Conservation (phyloP, 2,797 vertebrate species). For the Melanotaenia trifasciata region DNA sequence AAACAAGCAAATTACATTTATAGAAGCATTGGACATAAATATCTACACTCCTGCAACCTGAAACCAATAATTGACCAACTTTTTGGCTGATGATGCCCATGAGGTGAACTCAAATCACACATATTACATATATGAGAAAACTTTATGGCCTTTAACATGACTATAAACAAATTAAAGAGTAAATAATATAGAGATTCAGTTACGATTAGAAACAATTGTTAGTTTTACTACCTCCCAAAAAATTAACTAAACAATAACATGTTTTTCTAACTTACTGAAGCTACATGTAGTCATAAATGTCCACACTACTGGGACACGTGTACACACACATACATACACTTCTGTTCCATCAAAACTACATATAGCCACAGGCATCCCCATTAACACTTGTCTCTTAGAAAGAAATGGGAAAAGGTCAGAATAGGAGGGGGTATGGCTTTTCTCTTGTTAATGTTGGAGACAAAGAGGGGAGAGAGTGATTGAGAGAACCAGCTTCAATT, state of each 20-base stretch:
- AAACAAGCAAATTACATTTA: too few species aligned
- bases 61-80: too few species aligned
- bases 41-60: too few species aligned
- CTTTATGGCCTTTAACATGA: too few species aligned
- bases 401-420: constrained; percentile 67
- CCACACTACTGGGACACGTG: background rate
- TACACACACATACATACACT: constrained; percentile 11
- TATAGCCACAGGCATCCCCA: constrained; percentile 63
- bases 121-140: too few species aligned
- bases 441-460: constrained; percentile 52
- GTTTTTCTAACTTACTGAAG: background rate
- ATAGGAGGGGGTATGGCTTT: constrained; percentile 47
- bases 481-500: constrained; percentile 74
- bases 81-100: too few species aligned
- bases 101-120: too few species aligned
- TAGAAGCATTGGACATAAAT: too few species aligned
- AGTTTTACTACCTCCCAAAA: too few species aligned
- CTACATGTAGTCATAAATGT: constrained; percentile 11
- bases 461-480: constrained; percentile 44
- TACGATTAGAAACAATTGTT: too few species aligned
- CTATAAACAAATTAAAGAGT: too few species aligned
- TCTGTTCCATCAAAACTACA: constrained; percentile 61
- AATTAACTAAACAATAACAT: background rate
- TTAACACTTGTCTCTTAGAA: constrained; percentile 72
- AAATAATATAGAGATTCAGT: too few species aligned